A percentile compares a stretch with the other conserved stretches of the same genome.
phyloP scores from a whole-genome alignment of 2,888 invertebrate genomes.

The Eupeodes latifasciatus region DNA sequence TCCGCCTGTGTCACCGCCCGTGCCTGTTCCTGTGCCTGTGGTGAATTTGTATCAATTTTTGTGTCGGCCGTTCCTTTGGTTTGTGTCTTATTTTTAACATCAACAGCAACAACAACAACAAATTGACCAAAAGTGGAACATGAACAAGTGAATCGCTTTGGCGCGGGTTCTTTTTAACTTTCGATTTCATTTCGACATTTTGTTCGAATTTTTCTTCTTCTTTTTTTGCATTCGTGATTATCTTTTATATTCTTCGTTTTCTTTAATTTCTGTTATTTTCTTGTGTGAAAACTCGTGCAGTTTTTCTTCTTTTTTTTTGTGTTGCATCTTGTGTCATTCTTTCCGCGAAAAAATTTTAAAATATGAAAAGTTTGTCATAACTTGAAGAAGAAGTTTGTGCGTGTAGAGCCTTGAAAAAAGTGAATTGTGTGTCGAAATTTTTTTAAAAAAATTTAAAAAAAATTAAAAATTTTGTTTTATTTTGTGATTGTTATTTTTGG shows the following conservation, averaged over 20 bases:
- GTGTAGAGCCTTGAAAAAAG: constrained; percentile 25
- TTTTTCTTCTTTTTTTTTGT: neutral
- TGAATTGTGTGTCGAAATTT: constrained; percentile 44
- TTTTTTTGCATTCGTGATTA: constrained; percentile 6
- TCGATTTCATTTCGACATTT: constrained; percentile 71
- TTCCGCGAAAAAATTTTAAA: constrained; percentile 6
- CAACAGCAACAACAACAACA: constrained; percentile 3
- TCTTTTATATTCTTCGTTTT: constrained; percentile 12
- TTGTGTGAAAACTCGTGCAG: constrained; percentile 29
- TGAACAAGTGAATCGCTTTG: constrained; percentile 45
- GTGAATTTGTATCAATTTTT: constrained; percentile 16
- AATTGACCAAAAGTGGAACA: constrained; percentile 62
- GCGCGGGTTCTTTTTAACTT: constrained; percentile 64
- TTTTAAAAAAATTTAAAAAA: constrained; percentile 7
- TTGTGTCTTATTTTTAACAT: constrained; percentile 12
- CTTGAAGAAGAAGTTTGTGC: constrained; percentile 41
- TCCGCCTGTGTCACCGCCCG: constrained; percentile 3
- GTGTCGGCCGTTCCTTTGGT: constrained; percentile 5
- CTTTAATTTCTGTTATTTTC: constrained; percentile 17
- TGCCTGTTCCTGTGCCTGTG: neutral
- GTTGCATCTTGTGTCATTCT: neutral
- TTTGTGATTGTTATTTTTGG: constrained; percentile 38
- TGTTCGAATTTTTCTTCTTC: constrained; percentile 29
- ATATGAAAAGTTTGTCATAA: neutral
- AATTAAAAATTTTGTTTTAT: constrained; percentile 13